A percentile compares a stretch with the other conserved stretches of the same genome.
Conservation (phyloP, 1,140 invertebrate species). For the Druon quercuslanigerum region DNA sequence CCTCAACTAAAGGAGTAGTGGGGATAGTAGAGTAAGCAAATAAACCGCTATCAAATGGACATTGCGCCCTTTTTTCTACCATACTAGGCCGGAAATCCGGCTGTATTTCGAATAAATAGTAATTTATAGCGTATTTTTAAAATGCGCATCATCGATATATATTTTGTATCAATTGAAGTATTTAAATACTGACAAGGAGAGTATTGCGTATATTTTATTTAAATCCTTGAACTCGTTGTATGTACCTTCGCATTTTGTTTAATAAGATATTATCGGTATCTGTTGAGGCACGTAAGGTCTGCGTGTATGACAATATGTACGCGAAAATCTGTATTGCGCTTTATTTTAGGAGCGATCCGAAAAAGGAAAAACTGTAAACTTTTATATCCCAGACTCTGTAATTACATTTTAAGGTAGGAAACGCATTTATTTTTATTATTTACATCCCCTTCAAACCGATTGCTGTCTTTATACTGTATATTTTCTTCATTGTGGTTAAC, state of each 20-base stretch:
- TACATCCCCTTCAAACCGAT: constrained; percentile 23
- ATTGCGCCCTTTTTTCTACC: not conserved
- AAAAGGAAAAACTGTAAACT: constrained; percentile 14
- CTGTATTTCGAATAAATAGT: constrained; percentile 18
- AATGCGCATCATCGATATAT: constrained; percentile 27
- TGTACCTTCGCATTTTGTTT: not conserved
- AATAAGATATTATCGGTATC: constrained; percentile 22
- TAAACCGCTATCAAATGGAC: too few relatives aligned
- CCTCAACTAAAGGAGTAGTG: too few relatives aligned
- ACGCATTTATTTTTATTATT: constrained; percentile 31
- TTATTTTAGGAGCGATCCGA: constrained; percentile 22
- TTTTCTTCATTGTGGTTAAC: constrained; percentile 30
- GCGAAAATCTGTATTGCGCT: constrained; percentile 30
- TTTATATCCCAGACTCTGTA: constrained; percentile 23
- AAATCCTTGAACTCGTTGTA: constrained; percentile 24
- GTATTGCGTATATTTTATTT: constrained; percentile 30
- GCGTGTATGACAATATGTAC: constrained; percentile 26
- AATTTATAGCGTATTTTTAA: constrained; percentile 13
- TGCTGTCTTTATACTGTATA: constrained; percentile 22
- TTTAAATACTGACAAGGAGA: constrained; percentile 28
- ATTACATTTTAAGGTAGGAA: constrained; percentile 29
- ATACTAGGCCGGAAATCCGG: not conserved
- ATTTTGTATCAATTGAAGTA: constrained; percentile 31
- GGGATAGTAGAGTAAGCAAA: too few relatives aligned
- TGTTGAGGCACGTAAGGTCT: constrained; percentile 8